These are phyloP conservation scores for Drosophila teissieri DNA, from an alignment of 1,140 invertebrate species.

Conservation along the genomic window DNA sequence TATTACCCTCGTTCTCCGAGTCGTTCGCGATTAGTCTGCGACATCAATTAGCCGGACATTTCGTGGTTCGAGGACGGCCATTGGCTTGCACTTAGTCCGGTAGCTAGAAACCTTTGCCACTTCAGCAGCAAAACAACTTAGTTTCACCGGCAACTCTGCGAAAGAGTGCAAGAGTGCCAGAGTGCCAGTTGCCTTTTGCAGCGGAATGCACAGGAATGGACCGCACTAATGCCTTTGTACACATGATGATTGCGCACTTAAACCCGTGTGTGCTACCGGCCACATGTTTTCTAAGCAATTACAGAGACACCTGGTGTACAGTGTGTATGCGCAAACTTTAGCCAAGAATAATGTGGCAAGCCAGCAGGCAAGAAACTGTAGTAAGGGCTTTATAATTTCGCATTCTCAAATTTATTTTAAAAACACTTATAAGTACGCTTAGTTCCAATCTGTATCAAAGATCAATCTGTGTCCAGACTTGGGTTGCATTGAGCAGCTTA, in stretches of 20 bases:
- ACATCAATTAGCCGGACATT: conserved; percentile 40
- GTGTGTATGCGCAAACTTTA: conserved; percentile 63
- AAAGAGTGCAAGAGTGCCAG: conserved; percentile 77
- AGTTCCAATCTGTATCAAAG: too few relatives aligned
- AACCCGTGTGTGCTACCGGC: conserved; percentile 29
- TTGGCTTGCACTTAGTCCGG: conserved; percentile 55
- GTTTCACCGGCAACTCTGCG: conserved; percentile 50
- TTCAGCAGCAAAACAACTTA: conserved; percentile 58
- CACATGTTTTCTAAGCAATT: conserved; percentile 82
- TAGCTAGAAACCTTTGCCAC: conserved; percentile 19
- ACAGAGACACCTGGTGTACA: conserved; percentile 42
- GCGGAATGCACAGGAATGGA: conserved; percentile 56
- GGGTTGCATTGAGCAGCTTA: background rate
- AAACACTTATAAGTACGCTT: too few relatives aligned
- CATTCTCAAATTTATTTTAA: too few relatives aligned
- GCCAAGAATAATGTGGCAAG: conserved; percentile 4
- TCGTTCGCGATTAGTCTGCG: conserved; percentile 20
- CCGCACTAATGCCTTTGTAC: conserved; percentile 73
- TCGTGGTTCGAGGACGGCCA: conserved; percentile 16
- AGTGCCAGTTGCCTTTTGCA: conserved; percentile 39
- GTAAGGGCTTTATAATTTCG: too few relatives aligned
- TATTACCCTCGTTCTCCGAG: conserved; percentile 6
- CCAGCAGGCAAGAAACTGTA: background rate
- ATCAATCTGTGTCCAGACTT: background rate
- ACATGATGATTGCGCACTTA: conserved; percentile 61